Evolutionary conservation across 2,113 vertebrate species (phyloP), one percentile per base, ranked within the genome.

Genomic region (Alouatta palliata): DNA sequence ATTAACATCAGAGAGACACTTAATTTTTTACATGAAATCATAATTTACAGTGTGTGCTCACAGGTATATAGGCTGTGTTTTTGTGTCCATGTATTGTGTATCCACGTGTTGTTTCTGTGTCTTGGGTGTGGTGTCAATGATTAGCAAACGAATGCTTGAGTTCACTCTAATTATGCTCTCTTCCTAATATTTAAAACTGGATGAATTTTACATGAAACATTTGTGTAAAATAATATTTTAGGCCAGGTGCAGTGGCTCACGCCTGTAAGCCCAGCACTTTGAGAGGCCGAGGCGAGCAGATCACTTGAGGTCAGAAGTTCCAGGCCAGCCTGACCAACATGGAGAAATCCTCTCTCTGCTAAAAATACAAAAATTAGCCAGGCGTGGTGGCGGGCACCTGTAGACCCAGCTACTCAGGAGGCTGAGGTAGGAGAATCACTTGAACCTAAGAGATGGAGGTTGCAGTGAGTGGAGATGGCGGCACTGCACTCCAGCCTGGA

Each of bases 191-290:
- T 43, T 83, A 27, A 89, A 83, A 43, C 64, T 35, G 7, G 10
- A 35, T 82, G 4, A 94, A 32, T 20, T 82, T 82, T 40, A 19
- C 13, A 2, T 75, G 10, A 94, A 75, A 64, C 37, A 43, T 14
- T 52, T 14, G 10, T 19, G 90, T 11, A 49, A 8, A 75, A 40
- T 20, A 54, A 2, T 68, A 58, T 70, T 82, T 83, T 77, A 56
- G 5, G 61, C 61, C 0, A 0, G 27, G 12, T 6, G 0, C 30
- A 2, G 27, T 64, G 61, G 27, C 61, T 64, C 27, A 32, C 12
- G 5, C 27, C 61, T 64, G 27, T 32, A 32, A 64, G 13, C 61
- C 27, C 61, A 64, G 61, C 61, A 64, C 61, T 64, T 64, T 32
- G 61, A 0, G 27, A 64, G 61, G 61, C 61, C 2, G 2, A 64